Evolutionary conservation across 2,888 invertebrate genomes (phyloP), one percentile per base, ranked within the genome.

Genomic region (Baronia brevicornis): DNA sequence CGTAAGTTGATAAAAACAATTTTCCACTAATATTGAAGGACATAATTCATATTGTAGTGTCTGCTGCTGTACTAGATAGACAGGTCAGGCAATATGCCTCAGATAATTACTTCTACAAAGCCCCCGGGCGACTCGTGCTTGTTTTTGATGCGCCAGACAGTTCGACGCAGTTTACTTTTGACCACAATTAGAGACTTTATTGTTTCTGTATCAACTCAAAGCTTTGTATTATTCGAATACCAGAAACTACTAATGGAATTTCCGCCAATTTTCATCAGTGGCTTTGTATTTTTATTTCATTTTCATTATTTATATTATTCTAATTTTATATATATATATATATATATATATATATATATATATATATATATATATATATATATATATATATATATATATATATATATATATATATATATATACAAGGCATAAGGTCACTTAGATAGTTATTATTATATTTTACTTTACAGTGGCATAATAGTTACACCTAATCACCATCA

Each of bases 41-140:
- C 26, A 12, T 21, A 13, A 21, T 35, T 26, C 14, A 20, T 15
- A 19, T 9, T 14, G 28, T 10, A 14, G 22, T 1, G 15, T n/a
- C 19, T 6, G 13, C 28, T 28, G 20, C 34, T 30, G 26, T 24
- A 30, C 26, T 25, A 7, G 25, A 28, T 25, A 3, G 35, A 29
- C 35, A 35, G 21, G 30, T 30, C 35, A 26, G 18, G 30, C 30
- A 12, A 31, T 24, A 30, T 28, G 20, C 13, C 8, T 30, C 6
- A 21, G 34, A 28, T 31, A 38, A 38, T 34, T 43, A 45, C 43
- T 43, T 35, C 28, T 29, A 28, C 25, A 21, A 18, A 21, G 37
- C 46, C n/a, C 41, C 14, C 23, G 25, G 44, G 43, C 35, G 24
- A 22, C 44, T 48, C 48, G 46, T 48, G 48, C 45, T 32, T 29